Percentiles rank a stretch among this genome's conserved stretches.
These are phyloP conservation scores for Colistium nudipinnis DNA, from an alignment of 2,113 vertebrate species.

Conservation along the genomic window DNA sequence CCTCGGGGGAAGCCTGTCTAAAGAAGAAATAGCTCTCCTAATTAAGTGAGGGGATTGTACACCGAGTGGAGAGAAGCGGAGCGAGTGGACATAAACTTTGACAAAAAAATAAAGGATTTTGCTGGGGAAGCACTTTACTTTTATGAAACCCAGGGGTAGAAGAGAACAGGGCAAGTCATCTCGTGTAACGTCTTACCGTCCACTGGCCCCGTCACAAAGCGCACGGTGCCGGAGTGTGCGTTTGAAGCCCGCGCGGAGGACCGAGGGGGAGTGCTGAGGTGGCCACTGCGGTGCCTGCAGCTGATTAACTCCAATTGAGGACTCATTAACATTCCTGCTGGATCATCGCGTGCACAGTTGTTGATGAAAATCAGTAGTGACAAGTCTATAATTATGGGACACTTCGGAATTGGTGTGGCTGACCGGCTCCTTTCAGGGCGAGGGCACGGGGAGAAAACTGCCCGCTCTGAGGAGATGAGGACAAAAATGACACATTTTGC, in stretches of 20 bases:
- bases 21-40: conserved; percentile 62
- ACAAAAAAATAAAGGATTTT: conserved; percentile 57
- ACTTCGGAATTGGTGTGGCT: conserved; percentile 63
- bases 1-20: conserved; percentile 63
- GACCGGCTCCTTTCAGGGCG: conserved; percentile 55
- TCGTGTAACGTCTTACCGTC: conserved; percentile 4
- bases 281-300: conserved; percentile 33
- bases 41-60: conserved; percentile 66
- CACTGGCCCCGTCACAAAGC: conserved; percentile 5
- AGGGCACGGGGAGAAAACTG: conserved; percentile 28
- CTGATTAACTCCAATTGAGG: conserved; percentile 74
- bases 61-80: conserved; percentile 39
- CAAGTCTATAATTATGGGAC: conserved; percentile 74
- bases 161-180: conserved; percentile 9
- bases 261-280: conserved; percentile 25
- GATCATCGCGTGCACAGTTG: conserved; percentile 68
- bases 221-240: not conserved
- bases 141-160: conserved; percentile 47
- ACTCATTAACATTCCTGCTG: conserved; percentile 73
- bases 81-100: conserved; percentile 59
- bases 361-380: conserved; percentile 78
- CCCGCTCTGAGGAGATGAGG: conserved; percentile 9
- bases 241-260: conserved; percentile 35
- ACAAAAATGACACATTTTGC: conserved; percentile 44
- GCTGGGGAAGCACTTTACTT: conserved; percentile 58